Evolutionary conservation across 2,888 invertebrate genomes (phyloP).

Genomic region (Lycocerus yunnanus): DNA sequence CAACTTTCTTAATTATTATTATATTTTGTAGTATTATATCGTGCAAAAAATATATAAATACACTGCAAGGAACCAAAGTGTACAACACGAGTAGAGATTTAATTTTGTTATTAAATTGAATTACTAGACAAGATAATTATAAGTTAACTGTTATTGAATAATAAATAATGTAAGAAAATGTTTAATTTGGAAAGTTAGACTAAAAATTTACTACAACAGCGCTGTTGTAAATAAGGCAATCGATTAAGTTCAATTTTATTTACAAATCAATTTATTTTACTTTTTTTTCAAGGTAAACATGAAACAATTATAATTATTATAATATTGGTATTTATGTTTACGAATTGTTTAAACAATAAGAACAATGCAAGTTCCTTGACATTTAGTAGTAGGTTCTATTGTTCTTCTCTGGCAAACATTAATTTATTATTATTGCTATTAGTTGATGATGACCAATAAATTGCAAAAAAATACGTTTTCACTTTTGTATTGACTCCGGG

Average conservation of each 20-base stretch:
- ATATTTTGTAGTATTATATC: too few relatives aligned
- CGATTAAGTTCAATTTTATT: not conserved
- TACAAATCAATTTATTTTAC: not conserved
- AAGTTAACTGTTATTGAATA: not conserved
- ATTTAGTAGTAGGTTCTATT: not conserved
- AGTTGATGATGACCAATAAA: not conserved
- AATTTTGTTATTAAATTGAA: not conserved
- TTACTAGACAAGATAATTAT: not conserved
- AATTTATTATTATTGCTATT: not conserved
- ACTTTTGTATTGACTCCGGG: not conserved
- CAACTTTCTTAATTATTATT: too few relatives aligned
- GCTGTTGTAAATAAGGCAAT: not conserved
- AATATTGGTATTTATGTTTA: not conserved
- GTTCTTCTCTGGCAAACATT: not conserved
- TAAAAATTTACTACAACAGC: not conserved
- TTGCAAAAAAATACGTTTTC: not conserved
- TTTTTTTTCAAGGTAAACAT: not conserved
- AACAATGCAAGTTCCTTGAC: constrained; percentile 3
- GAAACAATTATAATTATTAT: not conserved
- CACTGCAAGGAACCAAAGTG: not conserved
- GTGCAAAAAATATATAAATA: too few relatives aligned
- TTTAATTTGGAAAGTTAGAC: not conserved
- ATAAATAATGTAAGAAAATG: not conserved
- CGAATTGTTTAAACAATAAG: constrained; percentile 1
- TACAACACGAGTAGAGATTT: not conserved